Conservation (phyloP, 2,888 invertebrate species). For the Tinea semifulvella region DNA sequence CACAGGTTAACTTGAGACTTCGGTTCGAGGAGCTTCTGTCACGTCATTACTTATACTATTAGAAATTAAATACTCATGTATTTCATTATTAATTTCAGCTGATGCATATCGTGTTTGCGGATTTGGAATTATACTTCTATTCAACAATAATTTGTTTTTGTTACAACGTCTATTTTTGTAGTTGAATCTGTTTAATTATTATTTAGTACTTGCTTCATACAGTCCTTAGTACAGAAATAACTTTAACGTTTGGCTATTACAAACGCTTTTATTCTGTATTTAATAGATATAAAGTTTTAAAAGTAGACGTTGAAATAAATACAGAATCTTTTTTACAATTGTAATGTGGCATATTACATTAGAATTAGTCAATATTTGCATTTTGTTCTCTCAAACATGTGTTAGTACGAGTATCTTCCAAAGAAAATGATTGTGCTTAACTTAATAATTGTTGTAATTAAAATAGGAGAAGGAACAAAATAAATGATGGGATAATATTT, state of each 20-base stretch:
- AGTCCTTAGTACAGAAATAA: no score
- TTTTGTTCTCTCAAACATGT: no score
- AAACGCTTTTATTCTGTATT: no score
- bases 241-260: no score
- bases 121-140: slow-evolving; percentile 24
- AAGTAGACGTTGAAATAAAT: no score
- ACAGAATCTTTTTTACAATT: no score
- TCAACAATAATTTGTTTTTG: neutral
- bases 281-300: no score
- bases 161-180: slow-evolving; percentile 1
- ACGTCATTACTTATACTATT: slow-evolving; percentile 35
- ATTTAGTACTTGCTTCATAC: no score
- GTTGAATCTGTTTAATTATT: neutral
- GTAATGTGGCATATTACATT: slow-evolving; percentile 11
- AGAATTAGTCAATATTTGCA: no score
- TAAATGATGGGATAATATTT: slow-evolving; percentile 36
- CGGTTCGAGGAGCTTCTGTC: slow-evolving; percentile 60
- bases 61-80: slow-evolving; percentile 29
- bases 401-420: neutral
- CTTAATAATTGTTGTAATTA: neutral
- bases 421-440: neutral
- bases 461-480: neutral
- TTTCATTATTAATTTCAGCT: slow-evolving; percentile 53
- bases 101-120: slow-evolving; percentile 58
- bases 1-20: slow-evolving; percentile 54